Evolutionary conservation across 2,113 vertebrate species (phyloP), one percentile per base, ranked within the genome.

Genomic region (Pollachius pollachius): DNA sequence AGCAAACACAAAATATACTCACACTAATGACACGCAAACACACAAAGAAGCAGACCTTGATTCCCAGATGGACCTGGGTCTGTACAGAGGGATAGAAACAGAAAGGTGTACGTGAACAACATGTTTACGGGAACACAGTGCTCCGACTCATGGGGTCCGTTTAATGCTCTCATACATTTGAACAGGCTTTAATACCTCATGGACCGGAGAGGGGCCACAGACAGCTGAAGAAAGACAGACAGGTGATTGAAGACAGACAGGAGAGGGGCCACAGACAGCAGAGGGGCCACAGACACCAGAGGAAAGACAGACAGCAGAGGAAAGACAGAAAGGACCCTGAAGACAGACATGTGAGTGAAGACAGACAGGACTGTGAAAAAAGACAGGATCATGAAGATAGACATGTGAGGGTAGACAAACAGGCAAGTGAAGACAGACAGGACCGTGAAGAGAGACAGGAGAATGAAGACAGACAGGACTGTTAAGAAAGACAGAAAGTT

Each of bases 361-460:
- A 82, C 68, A 82, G 80, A 75, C 52, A 52, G 60, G 62, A 70
- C 41, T 0, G 12, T 77, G 74, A 85, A 87, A 71, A 84, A 82
- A 75, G 63, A 68, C 67, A 62, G 37, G 62, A 67, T 1, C 9
- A 23, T 23, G 67, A 76, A 61, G 74, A 65, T 11, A 56, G 62
- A 25, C 48, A 59, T 71, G 25, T 41, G 75, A 64, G 72, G 77
- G 65, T 60, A 66, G 71, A 52, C 25, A 37, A 4, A n/a, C 27
- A 23, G 21, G 21, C n/a, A n/a, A n/a, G 21, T 23, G 21, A 23
- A 23, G 21, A 23, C 21, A 23, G 21, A 23, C 21, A 23, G 21
- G 21, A 23, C 1, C 21, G 2, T 23, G 21, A 58, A 56, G 58
- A 21, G 25, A 17, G 21, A 23, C 68, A 41, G 54, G 71, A 67